Evolutionary conservation across 1,140 invertebrate species (phyloP).

Genomic region (honey bee (Apis mellifera)): DNA sequence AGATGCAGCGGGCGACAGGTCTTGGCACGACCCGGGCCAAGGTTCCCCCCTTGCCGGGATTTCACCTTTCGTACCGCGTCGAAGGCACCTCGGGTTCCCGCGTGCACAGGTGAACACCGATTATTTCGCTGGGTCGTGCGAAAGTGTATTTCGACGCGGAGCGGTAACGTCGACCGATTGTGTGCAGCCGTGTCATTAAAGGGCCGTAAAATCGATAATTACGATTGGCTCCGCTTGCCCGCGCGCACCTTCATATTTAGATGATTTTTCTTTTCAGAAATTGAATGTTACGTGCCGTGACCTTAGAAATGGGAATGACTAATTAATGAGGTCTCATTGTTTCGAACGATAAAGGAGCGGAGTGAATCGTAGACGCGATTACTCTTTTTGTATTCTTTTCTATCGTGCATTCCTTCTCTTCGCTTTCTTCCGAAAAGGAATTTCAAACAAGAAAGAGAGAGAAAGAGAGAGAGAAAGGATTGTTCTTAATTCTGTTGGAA

Average conservation of each 20-base stretch:
- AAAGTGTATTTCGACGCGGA: slow-evolving; percentile 70
- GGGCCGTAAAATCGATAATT: slow-evolving; percentile 60
- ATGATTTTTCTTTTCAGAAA: neutral
- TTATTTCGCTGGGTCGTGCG: slow-evolving; percentile 71
- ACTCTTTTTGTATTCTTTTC: too few relatives aligned
- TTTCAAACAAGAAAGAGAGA: too few relatives aligned
- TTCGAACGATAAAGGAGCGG: neutral
- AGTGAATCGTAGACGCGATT: neutral
- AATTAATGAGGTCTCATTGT: neutral
- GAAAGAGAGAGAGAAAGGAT: neutral
- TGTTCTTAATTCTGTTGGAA: neutral
- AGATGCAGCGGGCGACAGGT: slow-evolving; percentile 62
- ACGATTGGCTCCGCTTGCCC: slow-evolving; percentile 3
- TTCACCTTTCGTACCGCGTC: slow-evolving; percentile 65
- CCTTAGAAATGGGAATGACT: neutral
- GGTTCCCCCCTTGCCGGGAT: slow-evolving; percentile 62
- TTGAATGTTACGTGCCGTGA: neutral
- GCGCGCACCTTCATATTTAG: neutral
- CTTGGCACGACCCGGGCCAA: slow-evolving; percentile 63
- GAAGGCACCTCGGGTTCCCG: slow-evolving; percentile 56
- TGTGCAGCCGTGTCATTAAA: slow-evolving; percentile 48
- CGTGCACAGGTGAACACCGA: slow-evolving; percentile 70
- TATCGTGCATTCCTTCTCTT: too few relatives aligned
- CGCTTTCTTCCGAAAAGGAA: too few relatives aligned
- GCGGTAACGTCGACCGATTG: slow-evolving; percentile 52